phyloP scores from a whole-genome alignment of 2,888 invertebrate genomes.

The Drosophila atripex region DNA sequence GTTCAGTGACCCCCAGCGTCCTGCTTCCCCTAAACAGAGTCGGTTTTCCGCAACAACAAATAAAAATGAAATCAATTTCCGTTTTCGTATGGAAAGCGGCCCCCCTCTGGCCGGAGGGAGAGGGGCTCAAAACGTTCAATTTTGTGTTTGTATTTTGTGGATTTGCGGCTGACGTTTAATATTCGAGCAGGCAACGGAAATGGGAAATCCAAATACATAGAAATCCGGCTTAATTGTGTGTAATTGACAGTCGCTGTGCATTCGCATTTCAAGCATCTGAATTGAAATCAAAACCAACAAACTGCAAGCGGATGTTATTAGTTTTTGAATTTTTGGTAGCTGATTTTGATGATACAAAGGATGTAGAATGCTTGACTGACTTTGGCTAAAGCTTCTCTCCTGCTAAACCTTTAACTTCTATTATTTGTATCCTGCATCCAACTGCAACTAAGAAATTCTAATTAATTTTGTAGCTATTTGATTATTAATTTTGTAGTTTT shows the following conservation, averaged over 20 bases:
- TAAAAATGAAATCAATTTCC: slow-evolving; percentile 74
- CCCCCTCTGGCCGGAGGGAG: slow-evolving; percentile 1
- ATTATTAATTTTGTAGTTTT: neutral
- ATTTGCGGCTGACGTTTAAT: slow-evolving; percentile 44
- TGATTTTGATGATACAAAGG: slow-evolving; percentile 4
- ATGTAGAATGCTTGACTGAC: neutral
- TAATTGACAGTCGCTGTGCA: slow-evolving; percentile 66
- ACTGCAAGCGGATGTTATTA: slow-evolving; percentile 63
- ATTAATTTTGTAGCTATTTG: slow-evolving; percentile 7
- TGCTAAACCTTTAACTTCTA: neutral
- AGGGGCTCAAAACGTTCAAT: slow-evolving; percentile 9
- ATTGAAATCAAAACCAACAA: slow-evolving; percentile 47
- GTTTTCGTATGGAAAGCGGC: slow-evolving; percentile 47
- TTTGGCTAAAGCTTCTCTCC: neutral
- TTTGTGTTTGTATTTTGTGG: slow-evolving; percentile 34
- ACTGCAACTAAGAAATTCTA: neutral
- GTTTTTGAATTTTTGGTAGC: slow-evolving; percentile 21
- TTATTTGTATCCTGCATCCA: neutral
- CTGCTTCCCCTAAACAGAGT: slow-evolving; percentile 46
- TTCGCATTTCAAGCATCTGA: slow-evolving; percentile 43
- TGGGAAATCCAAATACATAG: slow-evolving; percentile 60
- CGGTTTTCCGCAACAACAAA: slow-evolving; percentile 65
- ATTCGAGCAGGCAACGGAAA: slow-evolving; percentile 61
- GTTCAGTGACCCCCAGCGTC: slow-evolving; percentile 59
- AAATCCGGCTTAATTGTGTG: slow-evolving; percentile 68